Evolutionary conservation across 1,140 invertebrate species (phyloP).

Genomic region (Orussus abietinus): DNA sequence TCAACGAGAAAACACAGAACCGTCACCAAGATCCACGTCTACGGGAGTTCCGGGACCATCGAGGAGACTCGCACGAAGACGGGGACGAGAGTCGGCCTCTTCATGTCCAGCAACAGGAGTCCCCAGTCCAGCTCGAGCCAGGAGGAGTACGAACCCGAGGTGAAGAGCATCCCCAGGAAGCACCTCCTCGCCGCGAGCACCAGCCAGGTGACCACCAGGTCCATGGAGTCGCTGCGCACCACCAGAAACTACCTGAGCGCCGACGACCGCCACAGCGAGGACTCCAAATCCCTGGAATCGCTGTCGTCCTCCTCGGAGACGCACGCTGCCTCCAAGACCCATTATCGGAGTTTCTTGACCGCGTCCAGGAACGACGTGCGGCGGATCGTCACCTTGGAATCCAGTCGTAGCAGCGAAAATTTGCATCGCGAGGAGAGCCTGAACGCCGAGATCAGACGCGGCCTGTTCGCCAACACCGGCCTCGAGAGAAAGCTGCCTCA

Average conservation of each 20-base stretch:
- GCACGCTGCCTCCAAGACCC: constrained; percentile 50
- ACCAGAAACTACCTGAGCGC: constrained; percentile 45
- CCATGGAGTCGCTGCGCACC: constrained; percentile 64
- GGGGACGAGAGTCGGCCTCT: constrained; percentile 53
- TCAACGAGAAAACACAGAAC: constrained; percentile 19
- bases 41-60: constrained; percentile 39
- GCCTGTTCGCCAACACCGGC: constrained; percentile 61
- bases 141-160: constrained; percentile 62
- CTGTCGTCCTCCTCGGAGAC: constrained; percentile 46
- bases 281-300: constrained; percentile 45
- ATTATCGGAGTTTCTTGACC: constrained; percentile 56
- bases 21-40: constrained; percentile 26
- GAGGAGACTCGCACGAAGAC: constrained; percentile 45
- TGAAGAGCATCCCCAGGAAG: constrained; percentile 42
- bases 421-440: constrained; percentile 56
- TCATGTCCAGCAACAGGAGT: constrained; percentile 58
- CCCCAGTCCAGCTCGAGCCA: constrained; percentile 68
- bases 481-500: constrained; percentile 60
- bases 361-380: constrained; percentile 64
- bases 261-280: constrained; percentile 43
- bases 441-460: constrained; percentile 63
- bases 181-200: constrained; percentile 55
- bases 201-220: constrained; percentile 61
- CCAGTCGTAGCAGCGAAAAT: constrained; percentile 58
- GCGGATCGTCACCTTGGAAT: constrained; percentile 53